Evolutionary conservation across 2,113 vertebrate species (phyloP).

Genomic region (Nipponia nippon): DNA sequence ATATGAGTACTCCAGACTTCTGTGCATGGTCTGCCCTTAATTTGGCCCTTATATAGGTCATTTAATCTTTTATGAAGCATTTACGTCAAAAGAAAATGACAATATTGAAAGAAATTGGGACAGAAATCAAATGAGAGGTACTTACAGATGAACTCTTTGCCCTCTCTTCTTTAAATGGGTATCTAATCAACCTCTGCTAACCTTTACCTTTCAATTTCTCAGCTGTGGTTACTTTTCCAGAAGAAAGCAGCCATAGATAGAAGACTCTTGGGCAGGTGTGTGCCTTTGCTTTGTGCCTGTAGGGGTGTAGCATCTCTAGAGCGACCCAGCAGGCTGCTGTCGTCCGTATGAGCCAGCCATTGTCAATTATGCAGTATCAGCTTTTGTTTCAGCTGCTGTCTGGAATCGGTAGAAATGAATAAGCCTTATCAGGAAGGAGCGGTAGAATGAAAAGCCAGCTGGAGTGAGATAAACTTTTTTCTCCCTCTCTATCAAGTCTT

Average conservation of each 20-base stretch:
- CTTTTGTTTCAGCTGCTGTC: neutral
- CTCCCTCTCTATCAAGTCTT: neutral
- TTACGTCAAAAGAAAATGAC: neutral
- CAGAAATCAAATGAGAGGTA: neutral
- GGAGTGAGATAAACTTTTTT: neutral
- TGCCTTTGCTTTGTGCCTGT: neutral
- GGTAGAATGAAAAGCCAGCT: neutral
- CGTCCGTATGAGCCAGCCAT: accelerated
- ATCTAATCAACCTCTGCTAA: neutral
- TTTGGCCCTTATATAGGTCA: neutral
- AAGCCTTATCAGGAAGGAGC: neutral
- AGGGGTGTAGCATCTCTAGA: neutral
- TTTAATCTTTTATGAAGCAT: constrained; percentile 19
- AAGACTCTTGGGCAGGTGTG: neutral
- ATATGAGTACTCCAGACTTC: neutral
- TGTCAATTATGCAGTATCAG: too few relatives aligned
- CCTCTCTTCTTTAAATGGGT: neutral
- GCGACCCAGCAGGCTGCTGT: neutral
- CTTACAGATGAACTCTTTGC: neutral
- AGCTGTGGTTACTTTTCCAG: neutral
- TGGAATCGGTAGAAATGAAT: neutral
- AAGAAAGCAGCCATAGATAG: neutral
- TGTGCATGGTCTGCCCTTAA: neutral
- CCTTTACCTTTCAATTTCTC: neutral
- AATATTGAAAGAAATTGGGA: neutral